phyloP scores from a whole-genome alignment of 2,888 invertebrate species.

The Parthenolecanium corni region DNA sequence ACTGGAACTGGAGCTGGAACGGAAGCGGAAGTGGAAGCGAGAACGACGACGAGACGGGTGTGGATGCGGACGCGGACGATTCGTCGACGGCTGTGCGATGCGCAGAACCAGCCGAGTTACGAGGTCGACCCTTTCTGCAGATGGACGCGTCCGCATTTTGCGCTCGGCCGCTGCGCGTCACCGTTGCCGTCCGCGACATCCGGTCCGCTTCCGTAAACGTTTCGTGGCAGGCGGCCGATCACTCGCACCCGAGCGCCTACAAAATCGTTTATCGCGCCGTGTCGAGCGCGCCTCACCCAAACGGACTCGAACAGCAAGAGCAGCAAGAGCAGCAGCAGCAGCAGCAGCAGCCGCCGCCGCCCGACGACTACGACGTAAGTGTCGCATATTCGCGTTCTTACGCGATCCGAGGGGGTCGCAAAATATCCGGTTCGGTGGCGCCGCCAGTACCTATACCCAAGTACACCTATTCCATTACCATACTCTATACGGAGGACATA shows the following conservation, averaged over 20 bases:
- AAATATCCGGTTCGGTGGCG: too few species aligned
- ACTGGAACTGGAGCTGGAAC: slow-evolving; percentile 26
- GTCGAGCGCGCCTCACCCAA: slow-evolving; percentile 36
- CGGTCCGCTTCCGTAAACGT: slow-evolving; percentile 76
- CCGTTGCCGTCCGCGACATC: slow-evolving; percentile 76
- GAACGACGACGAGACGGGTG: neutral
- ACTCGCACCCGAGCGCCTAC: slow-evolving; percentile 70
- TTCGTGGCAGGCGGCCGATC: slow-evolving; percentile 73
- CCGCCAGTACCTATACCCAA: too few species aligned
- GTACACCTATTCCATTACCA: too few species aligned
- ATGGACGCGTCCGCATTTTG: slow-evolving; percentile 72
- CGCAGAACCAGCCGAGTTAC: slow-evolving; percentile 69
- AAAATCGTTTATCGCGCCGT: slow-evolving; percentile 71
- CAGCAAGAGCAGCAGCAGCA: too few species aligned
- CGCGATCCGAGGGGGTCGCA: too few species aligned
- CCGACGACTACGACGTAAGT: too few species aligned
- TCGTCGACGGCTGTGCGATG: slow-evolving; percentile 48
- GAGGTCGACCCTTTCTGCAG: slow-evolving; percentile 62
- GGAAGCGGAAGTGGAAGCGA: too few species aligned
- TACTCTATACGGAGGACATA: too few species aligned
- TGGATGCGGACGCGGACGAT: too few species aligned
- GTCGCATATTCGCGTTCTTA: too few species aligned
- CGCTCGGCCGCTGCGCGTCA: slow-evolving; percentile 67
- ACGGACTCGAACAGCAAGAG: neutral
- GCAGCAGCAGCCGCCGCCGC: too few species aligned